Conservation (phyloP, 2,888 invertebrate genomes). For the Idaea aversata region DNA sequence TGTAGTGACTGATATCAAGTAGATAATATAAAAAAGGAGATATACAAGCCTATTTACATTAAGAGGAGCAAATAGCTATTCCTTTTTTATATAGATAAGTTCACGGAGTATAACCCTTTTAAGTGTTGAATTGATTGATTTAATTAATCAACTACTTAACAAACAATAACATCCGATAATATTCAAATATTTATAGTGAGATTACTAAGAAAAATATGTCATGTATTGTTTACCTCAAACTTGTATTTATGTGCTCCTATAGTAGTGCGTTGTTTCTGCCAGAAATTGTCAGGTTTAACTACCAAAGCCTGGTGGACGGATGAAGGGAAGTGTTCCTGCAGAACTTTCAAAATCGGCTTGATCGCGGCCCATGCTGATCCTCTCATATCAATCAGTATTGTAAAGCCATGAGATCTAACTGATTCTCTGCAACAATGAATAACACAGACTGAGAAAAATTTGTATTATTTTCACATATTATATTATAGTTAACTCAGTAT, state of each 20-base stretch:
- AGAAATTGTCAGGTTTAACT: slow-evolving; percentile 99
- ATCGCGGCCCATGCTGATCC: slow-evolving; percentile 97
- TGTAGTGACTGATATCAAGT: no score
- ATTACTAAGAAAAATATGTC: neutral
- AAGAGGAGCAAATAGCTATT: no score
- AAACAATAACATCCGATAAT: neutral
- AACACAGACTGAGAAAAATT: neutral
- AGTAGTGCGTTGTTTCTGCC: slow-evolving; percentile 99
- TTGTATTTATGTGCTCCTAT: slow-evolving; percentile 99
- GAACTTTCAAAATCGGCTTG: slow-evolving; percentile 97
- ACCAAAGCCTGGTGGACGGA: slow-evolving; percentile 96
- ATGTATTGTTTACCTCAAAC: slow-evolving; percentile 88
- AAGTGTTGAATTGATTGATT: neutral
- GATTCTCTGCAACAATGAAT: slow-evolving; percentile 86
- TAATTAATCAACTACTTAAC: neutral
- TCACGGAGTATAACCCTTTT: no score
- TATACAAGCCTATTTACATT: neutral
- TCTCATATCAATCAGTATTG: slow-evolving; percentile 98
- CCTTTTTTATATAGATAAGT: no score
- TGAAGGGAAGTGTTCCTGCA: slow-evolving; percentile 97
- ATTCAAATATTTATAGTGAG: neutral
- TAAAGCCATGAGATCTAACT: slow-evolving; percentile 93
- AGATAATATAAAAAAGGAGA: no score
- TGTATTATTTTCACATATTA: no score
- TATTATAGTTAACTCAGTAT: no score